Evolutionary conservation across 2,888 invertebrate species (phyloP), one percentile per base, ranked within the genome.

Genomic region (Pachycephus smyrnensis): DNA sequence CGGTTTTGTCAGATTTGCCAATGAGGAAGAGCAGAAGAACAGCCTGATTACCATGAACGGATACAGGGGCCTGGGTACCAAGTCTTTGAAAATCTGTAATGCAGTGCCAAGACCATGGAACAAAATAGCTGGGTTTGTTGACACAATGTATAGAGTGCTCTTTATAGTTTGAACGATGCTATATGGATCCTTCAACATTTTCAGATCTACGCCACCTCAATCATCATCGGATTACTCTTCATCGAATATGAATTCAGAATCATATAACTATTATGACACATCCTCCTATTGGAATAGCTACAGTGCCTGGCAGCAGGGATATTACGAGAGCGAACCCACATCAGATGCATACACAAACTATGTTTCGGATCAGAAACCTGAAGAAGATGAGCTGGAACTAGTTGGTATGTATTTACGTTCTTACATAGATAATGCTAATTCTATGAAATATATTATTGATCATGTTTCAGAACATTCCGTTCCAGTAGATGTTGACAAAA

Each of bases 21-120:
- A 96, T 87, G 98, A 98, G 91, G 97, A 97, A 80, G 98, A 98
- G 89, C 98, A 98, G 91, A 96, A 98, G 88, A 96, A 97, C 86
- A 98, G 98, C 82, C 92, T 98, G 76, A 95, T 96, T 77, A 96
- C 97, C 81, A 98, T 98, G 98, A 98, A 98, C 89, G 98, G 98
- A 1, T 98, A 96, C 89, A 94, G 95, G 77, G 98, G 98, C 0
- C 93, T 98, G 0, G 98, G 98, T 0, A 94, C 95, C 0, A 98
- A 97, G 89, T 95, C 97, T 1, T 93, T 98, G 73, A 97, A 98
- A 92, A 98, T 98, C 83, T 98, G 98, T 89, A 96, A 97, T 83
- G 98, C 98, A 4, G 97, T 98, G 3, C 98, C 98, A 1, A 96
- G 97, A 88, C 96, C 96, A 9, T 91, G 91, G 91, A 91, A 87